Percentiles rank a stretch among this genome's conserved stretches.
These are phyloP conservation scores for Calliopsis andreniformis DNA, from an alignment of 1,140 invertebrate species.

Conservation along the genomic window DNA sequence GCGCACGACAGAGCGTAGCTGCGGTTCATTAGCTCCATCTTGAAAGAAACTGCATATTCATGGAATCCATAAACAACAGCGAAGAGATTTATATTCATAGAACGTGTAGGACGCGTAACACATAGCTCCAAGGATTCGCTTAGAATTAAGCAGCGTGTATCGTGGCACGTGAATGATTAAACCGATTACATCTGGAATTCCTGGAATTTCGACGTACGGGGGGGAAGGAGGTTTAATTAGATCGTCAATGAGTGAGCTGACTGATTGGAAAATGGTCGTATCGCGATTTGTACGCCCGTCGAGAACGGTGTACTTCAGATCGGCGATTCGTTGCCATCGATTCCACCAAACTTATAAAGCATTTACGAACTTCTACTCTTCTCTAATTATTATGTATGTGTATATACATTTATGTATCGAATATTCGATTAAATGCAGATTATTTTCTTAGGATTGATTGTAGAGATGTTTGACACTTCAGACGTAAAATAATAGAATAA, in stretches of 20 bases:
- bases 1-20: background rate
- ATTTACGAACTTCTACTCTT: background rate
- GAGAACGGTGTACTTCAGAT: slow-evolving; percentile 22
- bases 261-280: slow-evolving; percentile 48
- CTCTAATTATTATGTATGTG: too few species aligned
- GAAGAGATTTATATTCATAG: slow-evolving; percentile 43
- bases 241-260: slow-evolving; percentile 48
- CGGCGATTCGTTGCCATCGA: slow-evolving; percentile 12
- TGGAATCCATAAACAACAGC: slow-evolving; percentile 47
- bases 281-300: slow-evolving; percentile 45
- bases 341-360: slow-evolving; percentile 7
- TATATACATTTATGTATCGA: too few species aligned
- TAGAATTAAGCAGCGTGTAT: slow-evolving; percentile 51
- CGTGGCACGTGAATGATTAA: slow-evolving; percentile 55
- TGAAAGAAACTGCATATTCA: slow-evolving; percentile 55
- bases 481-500: too few species aligned
- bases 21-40: slow-evolving; percentile 34
- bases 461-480: too few species aligned
- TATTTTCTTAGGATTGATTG: too few species aligned
- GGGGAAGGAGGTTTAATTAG: slow-evolving; percentile 57
- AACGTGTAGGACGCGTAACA: background rate
- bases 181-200: slow-evolving; percentile 58
- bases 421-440: too few species aligned
- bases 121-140: slow-evolving; percentile 24
- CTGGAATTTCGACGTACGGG: slow-evolving; percentile 47